Base-by-base conservation (phyloP, 2,888 invertebrate genomes). In the Beris morrisii region DNA sequence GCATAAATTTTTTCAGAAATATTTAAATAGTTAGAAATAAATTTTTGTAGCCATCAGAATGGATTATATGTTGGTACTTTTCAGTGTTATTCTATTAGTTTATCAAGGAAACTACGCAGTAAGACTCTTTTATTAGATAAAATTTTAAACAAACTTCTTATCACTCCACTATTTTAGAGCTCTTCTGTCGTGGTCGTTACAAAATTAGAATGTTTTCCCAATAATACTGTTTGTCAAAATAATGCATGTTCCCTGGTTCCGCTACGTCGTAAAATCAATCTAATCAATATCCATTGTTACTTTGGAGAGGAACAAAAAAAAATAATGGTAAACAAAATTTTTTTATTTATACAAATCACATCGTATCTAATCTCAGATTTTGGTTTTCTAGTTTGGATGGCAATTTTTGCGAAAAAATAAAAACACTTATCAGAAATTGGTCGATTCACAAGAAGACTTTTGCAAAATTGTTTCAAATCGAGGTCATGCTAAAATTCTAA, bases 401-500 rank as follows among this genome's bases (percentile, higher is more conserved):
- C 54, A 54, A 54, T 28, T 54, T 31, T 31, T 31, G 2, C 30
- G 31, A 54, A 54, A 54, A 13, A 15, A 0, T n/a, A 4, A 9
- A 31, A 31, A 13, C 54, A 54, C 2, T 15, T 28, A 5, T 32
- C 28, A 54, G 5, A 22, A 30, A 31, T 9, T 54, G 31, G 1
- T 54, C n/a, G 31, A 54, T 54, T 28, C 31, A 1, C n/a, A 12
- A 2, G 54, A 54, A 31, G 54, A 54, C 31, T 54, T 31, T 32
- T 54, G 54, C 31, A 32, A 31, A 13, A 31, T 54, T 30, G 5
- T 54, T 4, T 30, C 54, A 30, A 54, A 31, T 11, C 31, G 31
- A 11, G 54, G 31, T 7, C 22, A n/a, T 12, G 28, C 54, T 9
- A 31, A n/a, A n/a, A 31, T 54, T 30, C 4, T 54, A 6, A 31